Percentiles rank a stretch among this genome's conserved stretches.
phyloP scores from a whole-genome alignment of 2,888 invertebrate genomes.

The Scaptomyza parva region DNA sequence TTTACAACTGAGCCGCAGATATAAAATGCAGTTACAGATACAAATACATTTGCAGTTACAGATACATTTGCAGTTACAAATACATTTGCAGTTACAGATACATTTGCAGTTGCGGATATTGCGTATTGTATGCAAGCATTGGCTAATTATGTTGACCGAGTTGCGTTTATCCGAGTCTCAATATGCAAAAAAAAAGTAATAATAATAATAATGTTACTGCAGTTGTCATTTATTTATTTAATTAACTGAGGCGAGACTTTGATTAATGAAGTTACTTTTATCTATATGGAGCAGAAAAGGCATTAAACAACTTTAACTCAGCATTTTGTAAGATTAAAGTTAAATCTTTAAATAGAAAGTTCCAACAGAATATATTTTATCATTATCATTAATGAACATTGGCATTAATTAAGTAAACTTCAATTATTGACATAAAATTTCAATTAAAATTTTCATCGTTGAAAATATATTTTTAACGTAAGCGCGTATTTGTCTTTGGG shows the following conservation, averaged over 20 bases:
- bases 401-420: conserved; percentile 66
- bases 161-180: conserved; percentile 45
- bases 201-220: conserved; percentile 33
- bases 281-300: conserved; percentile 2
- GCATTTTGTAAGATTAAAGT: neutral
- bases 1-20: conserved; percentile 76
- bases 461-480: conserved; percentile 61
- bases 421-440: conserved; percentile 73
- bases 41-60: conserved; percentile 6
- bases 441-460: conserved; percentile 72
- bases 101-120: conserved; percentile 23
- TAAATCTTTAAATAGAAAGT: conserved; percentile 47
- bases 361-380: conserved; percentile 24
- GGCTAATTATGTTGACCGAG: conserved; percentile 70
- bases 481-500: conserved; percentile 19
- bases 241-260: conserved; percentile 21
- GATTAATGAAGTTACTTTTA: conserved; percentile 24
- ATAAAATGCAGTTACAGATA: conserved; percentile 30
- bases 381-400: conserved; percentile 23
- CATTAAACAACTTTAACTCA: neutral
- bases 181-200: conserved; percentile 11
- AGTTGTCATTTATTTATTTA: conserved; percentile 37
- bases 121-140: conserved; percentile 57
- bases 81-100: conserved; percentile 21
- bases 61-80: conserved; percentile 1